Percentiles rank a stretch among this genome's conserved stretches.
These are phyloP conservation scores for Sarcophilus harrisii DNA, from an alignment of 2,797 vertebrate species.

Conservation along the genomic window DNA sequence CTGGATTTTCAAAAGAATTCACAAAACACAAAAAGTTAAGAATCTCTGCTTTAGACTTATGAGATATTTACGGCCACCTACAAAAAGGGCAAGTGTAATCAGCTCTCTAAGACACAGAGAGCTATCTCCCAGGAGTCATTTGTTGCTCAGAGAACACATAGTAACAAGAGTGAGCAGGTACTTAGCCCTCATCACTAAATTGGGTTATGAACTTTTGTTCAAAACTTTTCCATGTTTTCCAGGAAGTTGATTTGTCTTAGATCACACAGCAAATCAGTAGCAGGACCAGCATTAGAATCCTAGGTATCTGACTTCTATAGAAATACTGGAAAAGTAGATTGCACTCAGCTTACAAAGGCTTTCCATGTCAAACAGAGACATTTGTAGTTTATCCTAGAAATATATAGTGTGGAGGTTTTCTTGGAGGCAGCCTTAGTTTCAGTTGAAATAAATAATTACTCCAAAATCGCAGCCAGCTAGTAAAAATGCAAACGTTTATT, in stretches of 20 bases:
- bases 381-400: neutral
- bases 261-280: neutral
- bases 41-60: neutral
- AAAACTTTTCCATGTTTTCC: neutral
- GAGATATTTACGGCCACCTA: neutral
- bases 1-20: neutral
- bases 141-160: neutral
- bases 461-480: too few relatives aligned
- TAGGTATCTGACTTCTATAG: neutral
- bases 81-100: neutral
- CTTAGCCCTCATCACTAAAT: neutral
- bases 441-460: too few relatives aligned
- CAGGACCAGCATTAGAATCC: neutral
- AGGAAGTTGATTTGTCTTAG: neutral
- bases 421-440: too few relatives aligned
- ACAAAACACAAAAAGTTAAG: neutral
- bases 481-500: too few relatives aligned
- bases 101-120: neutral
- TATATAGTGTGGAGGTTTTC: too few relatives aligned
- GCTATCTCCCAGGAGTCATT: neutral
- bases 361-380: neutral
- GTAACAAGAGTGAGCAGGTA: neutral
- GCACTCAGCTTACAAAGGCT: neutral
- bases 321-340: too few relatives aligned
- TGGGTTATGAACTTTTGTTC: neutral